Conservation (phyloP, 2,888 invertebrate genomes). For the Unio delphinus region DNA sequence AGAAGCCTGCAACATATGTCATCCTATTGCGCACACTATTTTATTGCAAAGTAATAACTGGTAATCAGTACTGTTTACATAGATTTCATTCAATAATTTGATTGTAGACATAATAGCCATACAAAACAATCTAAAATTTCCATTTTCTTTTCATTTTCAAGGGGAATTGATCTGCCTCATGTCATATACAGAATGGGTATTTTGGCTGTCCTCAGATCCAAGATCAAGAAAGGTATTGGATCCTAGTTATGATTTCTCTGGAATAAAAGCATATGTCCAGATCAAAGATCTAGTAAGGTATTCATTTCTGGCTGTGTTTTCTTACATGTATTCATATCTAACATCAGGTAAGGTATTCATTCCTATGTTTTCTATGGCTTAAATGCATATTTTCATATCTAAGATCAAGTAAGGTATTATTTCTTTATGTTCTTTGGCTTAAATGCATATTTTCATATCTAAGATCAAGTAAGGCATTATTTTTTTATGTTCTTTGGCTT, state of each 20-base stretch:
- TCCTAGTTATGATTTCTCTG: slow-evolving; percentile 1
- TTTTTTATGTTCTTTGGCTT: neutral
- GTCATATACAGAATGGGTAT: slow-evolving; percentile 96
- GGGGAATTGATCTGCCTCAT: slow-evolving; percentile 88
- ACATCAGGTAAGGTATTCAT: neutral
- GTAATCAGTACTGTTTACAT: too few relatives aligned
- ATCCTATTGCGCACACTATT: too few relatives aligned
- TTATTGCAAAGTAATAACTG: too few relatives aligned
- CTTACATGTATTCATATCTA: neutral
- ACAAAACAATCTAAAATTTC: slow-evolving; percentile 1
- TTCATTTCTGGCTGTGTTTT: neutral
- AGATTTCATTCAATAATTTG: too few relatives aligned
- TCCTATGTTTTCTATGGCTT: neutral
- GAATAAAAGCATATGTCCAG: neutral
- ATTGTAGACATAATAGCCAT: too few relatives aligned
- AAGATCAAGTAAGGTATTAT: neutral
- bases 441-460: neutral
- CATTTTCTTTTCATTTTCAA: slow-evolving; percentile 69
- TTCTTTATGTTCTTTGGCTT: neutral
- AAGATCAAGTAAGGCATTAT: neutral
- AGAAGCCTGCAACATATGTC: too few relatives aligned
- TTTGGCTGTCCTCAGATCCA: slow-evolving; percentile 89
- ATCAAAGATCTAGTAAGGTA: neutral
- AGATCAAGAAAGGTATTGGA: slow-evolving; percentile 81
- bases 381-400: neutral